A percentile compares a stretch with the other conserved stretches of the same genome.
phyloP scores from a whole-genome alignment of 2,888 invertebrate species.

The Melitaea athalia region DNA sequence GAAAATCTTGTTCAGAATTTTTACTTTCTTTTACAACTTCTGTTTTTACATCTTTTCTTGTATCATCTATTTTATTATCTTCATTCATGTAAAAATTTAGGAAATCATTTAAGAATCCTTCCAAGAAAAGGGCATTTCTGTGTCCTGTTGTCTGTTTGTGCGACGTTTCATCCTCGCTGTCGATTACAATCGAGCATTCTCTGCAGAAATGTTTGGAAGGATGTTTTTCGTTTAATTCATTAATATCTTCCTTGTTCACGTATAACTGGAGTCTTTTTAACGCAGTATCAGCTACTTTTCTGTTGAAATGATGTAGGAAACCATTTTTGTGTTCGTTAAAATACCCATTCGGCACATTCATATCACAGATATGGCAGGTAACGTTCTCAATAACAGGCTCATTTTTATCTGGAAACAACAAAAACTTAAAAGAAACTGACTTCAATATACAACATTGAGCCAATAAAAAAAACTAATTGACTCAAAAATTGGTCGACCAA shows the following conservation, averaged over 20 bases:
- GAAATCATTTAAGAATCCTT: constrained; percentile 42
- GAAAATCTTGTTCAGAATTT: background rate
- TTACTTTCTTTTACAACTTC: background rate
- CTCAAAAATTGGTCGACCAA: too few relatives aligned
- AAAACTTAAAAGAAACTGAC: background rate
- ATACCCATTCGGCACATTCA: constrained; percentile 46
- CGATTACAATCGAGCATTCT: constrained; percentile 41
- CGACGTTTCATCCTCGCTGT: constrained; percentile 31
- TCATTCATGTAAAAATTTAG: constrained; percentile 35
- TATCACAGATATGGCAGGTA: constrained; percentile 50
- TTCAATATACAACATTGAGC: too few relatives aligned
- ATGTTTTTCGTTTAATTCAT: constrained; percentile 13
- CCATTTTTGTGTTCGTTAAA: constrained; percentile 45
- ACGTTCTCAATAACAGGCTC: constrained; percentile 27
- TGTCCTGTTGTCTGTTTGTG: constrained; percentile 45
- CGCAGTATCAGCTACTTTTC: constrained; percentile 45
- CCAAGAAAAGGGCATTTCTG: constrained; percentile 40
- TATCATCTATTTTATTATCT: background rate
- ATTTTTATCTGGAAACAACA: background rate
- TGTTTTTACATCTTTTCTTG: background rate
- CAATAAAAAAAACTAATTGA: too few relatives aligned
- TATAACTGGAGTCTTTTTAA: constrained; percentile 45
- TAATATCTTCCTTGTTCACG: constrained; percentile 22
- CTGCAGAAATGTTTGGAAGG: constrained; percentile 45
- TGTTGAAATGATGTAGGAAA: constrained; percentile 44